A percentile compares a stretch with the other conserved stretches of the same genome.
Evolutionary conservation across 2,888 invertebrate genomes (phyloP).

Genomic region (Tachystola acroxantha): DNA sequence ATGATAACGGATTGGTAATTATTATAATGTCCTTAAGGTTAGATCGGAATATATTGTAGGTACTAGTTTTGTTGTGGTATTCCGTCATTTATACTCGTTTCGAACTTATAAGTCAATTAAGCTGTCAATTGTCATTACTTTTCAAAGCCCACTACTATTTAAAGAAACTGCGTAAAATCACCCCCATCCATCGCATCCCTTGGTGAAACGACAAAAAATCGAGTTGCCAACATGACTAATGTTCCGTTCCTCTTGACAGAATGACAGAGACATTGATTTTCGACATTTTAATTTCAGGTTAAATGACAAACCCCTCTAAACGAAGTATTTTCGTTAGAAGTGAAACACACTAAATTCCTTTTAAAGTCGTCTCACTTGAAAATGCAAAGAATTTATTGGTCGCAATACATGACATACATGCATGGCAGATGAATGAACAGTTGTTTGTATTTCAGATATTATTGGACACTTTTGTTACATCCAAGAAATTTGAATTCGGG

Average conservation of each 20-base stretch:
- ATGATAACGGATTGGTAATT: no score
- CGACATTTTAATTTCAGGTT: constrained; percentile 75
- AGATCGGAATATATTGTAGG: no score
- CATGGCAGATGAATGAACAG: no score
- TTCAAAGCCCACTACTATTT: constrained; percentile 19
- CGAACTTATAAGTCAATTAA: constrained; percentile 50
- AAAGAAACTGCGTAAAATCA: constrained; percentile 19
- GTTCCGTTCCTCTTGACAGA: constrained; percentile 30
- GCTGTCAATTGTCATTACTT: constrained; percentile 30
- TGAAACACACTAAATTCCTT: constrained; percentile 25
- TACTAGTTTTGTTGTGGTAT: no score
- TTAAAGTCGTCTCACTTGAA: constrained; percentile 25
- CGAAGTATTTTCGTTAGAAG: constrained; percentile 49
- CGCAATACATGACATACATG: constrained; percentile 35
- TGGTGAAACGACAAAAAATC: constrained; percentile 36
- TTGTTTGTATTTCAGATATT: no score
- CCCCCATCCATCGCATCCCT: constrained; percentile 23
- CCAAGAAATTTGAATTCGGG: no score
- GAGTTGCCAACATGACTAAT: constrained; percentile 46
- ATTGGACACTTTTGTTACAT: no score
- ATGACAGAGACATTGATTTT: constrained; percentile 65
- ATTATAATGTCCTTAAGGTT: no score
- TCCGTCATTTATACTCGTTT: no score
- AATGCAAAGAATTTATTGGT: constrained; percentile 42
- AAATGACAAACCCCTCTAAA: constrained; percentile 52